phyloP scores from a whole-genome alignment of 2,113 vertebrate genomes.

The Bos taurus region ARS-UCD2.0 NC_037333.1:86381001-86381500 shows the following conservation, averaged over 20 bases:
- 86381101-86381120: not conserved
- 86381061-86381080: not conserved
- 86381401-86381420: not conserved
- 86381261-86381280: not conserved
- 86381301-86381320: not conserved
- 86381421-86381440: not conserved
- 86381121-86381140: conserved; percentile 3
- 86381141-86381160: not conserved
- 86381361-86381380: not conserved
- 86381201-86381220: not conserved
- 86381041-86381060: not conserved
- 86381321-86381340: not conserved
- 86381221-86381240: not conserved
- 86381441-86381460: not conserved
- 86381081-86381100: not conserved
- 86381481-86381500: not conserved
- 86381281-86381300: not conserved
- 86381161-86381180: not conserved
- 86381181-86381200: not conserved
- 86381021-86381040: not conserved
- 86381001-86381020: not conserved
- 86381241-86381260: not conserved
- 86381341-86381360: not conserved
- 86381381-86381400: not conserved
- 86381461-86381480: not conserved